Percentiles rank a stretch among this genome's conserved stretches.
Conservation (phyloP, 2,113 vertebrate species). For the Cathartes aura region DNA sequence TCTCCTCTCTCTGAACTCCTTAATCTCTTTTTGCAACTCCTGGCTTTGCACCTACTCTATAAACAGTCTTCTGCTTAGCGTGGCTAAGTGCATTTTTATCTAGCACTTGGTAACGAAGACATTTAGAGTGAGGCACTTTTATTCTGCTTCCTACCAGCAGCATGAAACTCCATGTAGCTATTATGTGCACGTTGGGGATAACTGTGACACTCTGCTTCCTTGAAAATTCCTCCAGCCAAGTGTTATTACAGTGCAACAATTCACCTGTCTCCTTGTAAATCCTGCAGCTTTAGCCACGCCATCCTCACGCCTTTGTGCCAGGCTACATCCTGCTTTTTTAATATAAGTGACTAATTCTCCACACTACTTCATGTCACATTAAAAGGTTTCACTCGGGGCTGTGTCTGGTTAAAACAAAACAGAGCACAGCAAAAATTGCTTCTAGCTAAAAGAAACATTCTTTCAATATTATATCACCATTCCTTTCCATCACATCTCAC, state of each 20-base stretch:
- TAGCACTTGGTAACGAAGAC: fast-evolving
- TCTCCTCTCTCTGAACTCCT: background rate
- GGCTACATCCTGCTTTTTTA: background rate
- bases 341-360: background rate
- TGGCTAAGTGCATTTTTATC: background rate
- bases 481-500: background rate
- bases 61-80: background rate
- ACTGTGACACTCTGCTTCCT: background rate
- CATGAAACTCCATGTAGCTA: fast-evolving
- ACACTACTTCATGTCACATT: background rate
- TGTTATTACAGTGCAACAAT: background rate
- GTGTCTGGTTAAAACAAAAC: constrained; percentile 16
- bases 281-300: background rate
- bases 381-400: background rate
- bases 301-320: background rate
- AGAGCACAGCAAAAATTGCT: background rate
- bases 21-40: background rate
- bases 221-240: background rate
- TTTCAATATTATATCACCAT: constrained; percentile 14
- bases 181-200: fast-evolving
- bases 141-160: background rate
- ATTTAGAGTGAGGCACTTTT: background rate
- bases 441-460: constrained; percentile 55
- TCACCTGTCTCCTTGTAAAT: background rate
- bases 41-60: background rate